These are phyloP conservation scores for Percina caprodes DNA, from an alignment of 2,113 vertebrate species.

Conservation along the genomic window DNA sequence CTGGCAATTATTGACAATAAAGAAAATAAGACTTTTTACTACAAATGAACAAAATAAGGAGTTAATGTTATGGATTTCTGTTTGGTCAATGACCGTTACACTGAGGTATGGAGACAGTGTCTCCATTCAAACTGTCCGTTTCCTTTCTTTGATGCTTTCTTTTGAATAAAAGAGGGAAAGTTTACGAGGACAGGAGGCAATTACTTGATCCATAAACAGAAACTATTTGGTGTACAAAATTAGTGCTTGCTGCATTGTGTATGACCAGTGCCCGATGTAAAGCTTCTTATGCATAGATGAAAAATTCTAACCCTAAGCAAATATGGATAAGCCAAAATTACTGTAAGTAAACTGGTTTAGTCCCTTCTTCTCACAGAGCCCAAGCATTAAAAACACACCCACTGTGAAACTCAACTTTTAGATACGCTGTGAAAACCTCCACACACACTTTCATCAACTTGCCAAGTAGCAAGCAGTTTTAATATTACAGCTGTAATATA, in stretches of 20 bases:
- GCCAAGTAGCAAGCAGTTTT: conserved; percentile 8
- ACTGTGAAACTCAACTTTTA: neutral
- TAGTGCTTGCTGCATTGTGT: conserved; percentile 42
- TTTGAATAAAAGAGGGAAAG: neutral
- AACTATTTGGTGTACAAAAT: conserved; percentile 1
- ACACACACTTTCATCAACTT: conserved; percentile 18
- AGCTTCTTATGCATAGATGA: neutral
- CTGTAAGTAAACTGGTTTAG: neutral
- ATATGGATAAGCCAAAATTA: neutral
- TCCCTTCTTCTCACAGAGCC: conserved; percentile 30
- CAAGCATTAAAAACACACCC: neutral
- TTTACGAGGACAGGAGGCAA: neutral
- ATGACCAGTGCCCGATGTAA: conserved; percentile 4
- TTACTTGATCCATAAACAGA: neutral
- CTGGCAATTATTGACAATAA: neutral
- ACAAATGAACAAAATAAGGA: neutral
- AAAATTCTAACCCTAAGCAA: neutral
- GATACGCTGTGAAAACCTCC: conserved; percentile 30
- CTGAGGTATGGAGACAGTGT: conserved; percentile 34
- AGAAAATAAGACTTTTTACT: neutral
- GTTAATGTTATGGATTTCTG: neutral
- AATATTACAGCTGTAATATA: neutral
- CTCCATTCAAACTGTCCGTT: neutral
- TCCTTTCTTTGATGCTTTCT: conserved; percentile 1
- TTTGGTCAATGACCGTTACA: neutral